Base-by-base conservation (phyloP, 92 coral and sea anemone species). In the Bergia sp. region DNA sequence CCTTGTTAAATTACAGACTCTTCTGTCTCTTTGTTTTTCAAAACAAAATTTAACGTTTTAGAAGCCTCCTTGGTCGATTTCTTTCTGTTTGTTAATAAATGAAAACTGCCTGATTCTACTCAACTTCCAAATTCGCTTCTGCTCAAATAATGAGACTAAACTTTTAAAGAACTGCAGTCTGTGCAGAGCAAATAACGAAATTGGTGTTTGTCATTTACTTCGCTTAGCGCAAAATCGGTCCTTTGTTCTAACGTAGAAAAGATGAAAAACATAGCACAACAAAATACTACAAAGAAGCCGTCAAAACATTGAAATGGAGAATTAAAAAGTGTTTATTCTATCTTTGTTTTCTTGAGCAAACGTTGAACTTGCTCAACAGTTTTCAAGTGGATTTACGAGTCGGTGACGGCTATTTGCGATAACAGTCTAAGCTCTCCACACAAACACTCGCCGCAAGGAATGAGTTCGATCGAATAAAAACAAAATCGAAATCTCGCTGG, bases 221-320 rank as follows among this genome's bases (percentile, higher is more conserved):
- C 80, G 45, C 41, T 61, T 16, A 61, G 29, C 69, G 29, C 53
- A 18, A 76, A 41, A 76, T 20, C 79, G 79, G 79, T 75, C 36
- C 45, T 38, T 75, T 75, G 53, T 40, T n/a, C 80, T 39, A 41
- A n/a, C 80, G 36, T 18, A 44, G 13, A 41, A 76, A 44, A 57
- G 86, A 66, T 42, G 3, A 66, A 44, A 82, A 82, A 42, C 76
- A 40, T 15, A 3, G 42, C 40, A 13, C 13, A 64, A 65, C 73
- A 29, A 80, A 10, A 11, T 15, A 40, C 76, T 82, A 65, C 86
- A 82, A 82, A 82, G 73, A 58, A 44, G 76, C 86, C 86, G 86
- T 65, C 86, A 82, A 66, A 82, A 66, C 37, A 43, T 23, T 64
- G 75, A 40, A 82, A 82, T 41, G 47, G 75, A 82, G 55, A 41